phyloP scores from a whole-genome alignment of 1,140 invertebrate species.

The Macrotrachela quadricornifera region DNA sequence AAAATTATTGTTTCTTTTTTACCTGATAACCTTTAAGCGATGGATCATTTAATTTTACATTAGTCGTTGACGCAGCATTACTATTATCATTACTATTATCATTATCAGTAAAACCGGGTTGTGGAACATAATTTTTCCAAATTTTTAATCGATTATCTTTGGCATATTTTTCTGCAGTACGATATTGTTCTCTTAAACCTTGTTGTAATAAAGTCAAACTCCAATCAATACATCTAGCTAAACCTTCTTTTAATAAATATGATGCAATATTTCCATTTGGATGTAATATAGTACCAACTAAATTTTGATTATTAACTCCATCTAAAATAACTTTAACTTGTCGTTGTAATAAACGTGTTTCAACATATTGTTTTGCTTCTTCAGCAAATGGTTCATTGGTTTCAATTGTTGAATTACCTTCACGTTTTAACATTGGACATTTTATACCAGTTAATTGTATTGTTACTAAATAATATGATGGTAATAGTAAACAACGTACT shows the following conservation, averaged over 20 bases:
- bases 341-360: conserved; percentile 64
- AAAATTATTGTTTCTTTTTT: too few relatives aligned
- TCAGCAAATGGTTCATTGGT: conserved; percentile 42
- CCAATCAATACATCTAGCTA: conserved; percentile 91
- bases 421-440: conserved; percentile 51
- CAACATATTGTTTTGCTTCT: conserved; percentile 71
- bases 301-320: conserved; percentile 34
- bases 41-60: too few relatives aligned
- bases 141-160: conserved; percentile 63
- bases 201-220: conserved; percentile 61
- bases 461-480: conserved; percentile 63
- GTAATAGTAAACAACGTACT: conserved; percentile 61
- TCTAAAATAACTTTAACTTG: conserved; percentile 79
- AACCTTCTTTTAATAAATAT: conserved; percentile 63
- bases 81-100: too few relatives aligned
- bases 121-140: conserved; percentile 65
- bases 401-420: conserved; percentile 36
- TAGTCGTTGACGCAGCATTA: too few relatives aligned
- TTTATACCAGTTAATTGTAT: conserved; percentile 62
- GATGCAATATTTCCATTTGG: conserved; percentile 80
- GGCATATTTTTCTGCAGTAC: conserved; percentile 58
- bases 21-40: too few relatives aligned
- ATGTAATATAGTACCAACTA: conserved; percentile 13
- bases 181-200: conserved; percentile 50
- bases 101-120: too few relatives aligned